These are phyloP conservation scores for Ochropleura plecta DNA, from an alignment of 2,888 invertebrate species.

Conservation along the genomic window DNA sequence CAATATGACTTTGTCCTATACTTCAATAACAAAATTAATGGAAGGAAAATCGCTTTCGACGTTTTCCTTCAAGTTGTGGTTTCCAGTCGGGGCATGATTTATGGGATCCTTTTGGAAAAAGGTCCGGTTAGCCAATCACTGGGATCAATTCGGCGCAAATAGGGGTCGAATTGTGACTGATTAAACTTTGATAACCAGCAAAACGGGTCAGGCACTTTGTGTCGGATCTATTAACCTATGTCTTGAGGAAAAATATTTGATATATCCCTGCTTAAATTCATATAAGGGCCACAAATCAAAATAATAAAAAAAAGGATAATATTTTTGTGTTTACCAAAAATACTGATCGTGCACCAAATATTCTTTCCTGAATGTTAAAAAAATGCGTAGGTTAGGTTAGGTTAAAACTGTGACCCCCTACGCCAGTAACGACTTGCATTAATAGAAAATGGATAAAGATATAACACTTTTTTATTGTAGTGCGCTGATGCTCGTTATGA, in stretches of 20 bases:
- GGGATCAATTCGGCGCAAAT: constrained; percentile 21
- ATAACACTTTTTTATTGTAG: no score
- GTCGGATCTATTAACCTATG: neutral
- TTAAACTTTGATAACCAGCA: constrained; percentile 9
- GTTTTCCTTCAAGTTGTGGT: neutral
- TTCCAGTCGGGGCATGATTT: constrained; percentile 24
- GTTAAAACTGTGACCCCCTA: no score
- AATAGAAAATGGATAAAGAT: no score
- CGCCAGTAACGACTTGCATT: no score
- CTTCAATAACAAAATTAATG: neutral
- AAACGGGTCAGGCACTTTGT: neutral
- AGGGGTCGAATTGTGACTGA: constrained; percentile 9
- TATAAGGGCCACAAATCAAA: no score
- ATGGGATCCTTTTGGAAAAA: constrained; percentile 16
- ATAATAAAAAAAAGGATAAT: no score
- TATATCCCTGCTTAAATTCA: no score
- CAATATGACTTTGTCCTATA: neutral
- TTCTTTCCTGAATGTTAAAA: no score
- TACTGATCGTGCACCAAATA: no score
- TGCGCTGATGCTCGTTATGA: no score
- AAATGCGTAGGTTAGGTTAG: no score
- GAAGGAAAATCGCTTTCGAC: neutral
- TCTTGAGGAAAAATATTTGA: neutral
- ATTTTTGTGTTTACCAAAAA: no score
- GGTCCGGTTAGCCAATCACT: constrained; percentile 18